A percentile compares a stretch with the other conserved stretches of the same genome.
Conservation (phyloP, 2,113 vertebrate genomes). For the Oncorhynchus nerka region DNA sequence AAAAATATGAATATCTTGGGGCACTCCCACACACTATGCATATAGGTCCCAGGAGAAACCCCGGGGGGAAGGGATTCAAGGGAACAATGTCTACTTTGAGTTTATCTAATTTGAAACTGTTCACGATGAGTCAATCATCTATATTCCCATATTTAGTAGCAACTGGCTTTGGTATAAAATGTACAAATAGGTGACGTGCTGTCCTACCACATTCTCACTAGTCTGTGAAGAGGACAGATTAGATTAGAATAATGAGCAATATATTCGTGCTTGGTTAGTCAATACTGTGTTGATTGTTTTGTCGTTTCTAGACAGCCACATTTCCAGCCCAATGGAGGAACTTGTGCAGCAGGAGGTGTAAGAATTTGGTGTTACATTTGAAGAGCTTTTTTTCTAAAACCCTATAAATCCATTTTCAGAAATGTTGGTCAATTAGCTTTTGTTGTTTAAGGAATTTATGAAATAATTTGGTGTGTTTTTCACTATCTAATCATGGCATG, state of each 20-base stretch:
- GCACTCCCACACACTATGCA: not conserved
- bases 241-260: not conserved
- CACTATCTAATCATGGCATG: no score
- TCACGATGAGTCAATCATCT: not conserved
- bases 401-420: no score
- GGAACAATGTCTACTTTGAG: slow-evolving; percentile 1
- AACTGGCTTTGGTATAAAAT: not conserved
- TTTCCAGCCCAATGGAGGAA: no score
- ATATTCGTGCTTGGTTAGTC: not conserved
- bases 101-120: not conserved
- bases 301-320: not conserved
- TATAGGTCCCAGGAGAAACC: not conserved
- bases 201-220: not conserved
- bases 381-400: no score
- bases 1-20: not conserved
- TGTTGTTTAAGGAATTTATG: no score
- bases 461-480: no score
- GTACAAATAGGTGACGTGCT: not conserved
- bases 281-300: not conserved
- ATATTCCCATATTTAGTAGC: not conserved
- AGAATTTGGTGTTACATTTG: no score
- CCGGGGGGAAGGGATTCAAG: not conserved
- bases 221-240: not conserved
- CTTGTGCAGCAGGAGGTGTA: no score
- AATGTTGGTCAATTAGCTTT: no score